phyloP scores from a whole-genome alignment of 2,888 invertebrate species.

The Empis livida region DNA sequence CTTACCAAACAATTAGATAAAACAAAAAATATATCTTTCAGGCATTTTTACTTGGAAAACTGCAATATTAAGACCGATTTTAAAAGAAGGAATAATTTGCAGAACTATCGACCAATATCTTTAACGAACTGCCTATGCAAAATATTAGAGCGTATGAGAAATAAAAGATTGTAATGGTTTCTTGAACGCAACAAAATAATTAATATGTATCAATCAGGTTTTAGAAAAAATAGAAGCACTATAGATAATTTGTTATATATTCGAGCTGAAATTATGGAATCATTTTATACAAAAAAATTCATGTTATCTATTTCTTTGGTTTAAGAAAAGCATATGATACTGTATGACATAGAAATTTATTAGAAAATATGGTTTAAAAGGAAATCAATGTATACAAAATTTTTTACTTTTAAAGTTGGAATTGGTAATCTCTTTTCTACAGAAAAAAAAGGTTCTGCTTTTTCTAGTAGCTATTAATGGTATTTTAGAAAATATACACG shows the following conservation, averaged over 20 bases:
- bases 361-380: neutral
- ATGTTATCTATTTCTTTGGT: too few relatives aligned
- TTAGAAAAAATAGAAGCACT: slow-evolving; percentile 1
- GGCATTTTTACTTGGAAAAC: neutral
- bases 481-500: neutral
- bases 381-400: neutral
- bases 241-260: slow-evolving; percentile 3
- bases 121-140: slow-evolving; percentile 4
- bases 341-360: neutral
- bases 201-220: slow-evolving; percentile 2
- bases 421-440: neutral
- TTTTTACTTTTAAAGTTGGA: neutral
- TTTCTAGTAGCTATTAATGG: neutral
- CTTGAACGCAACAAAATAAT: slow-evolving; percentile 1
- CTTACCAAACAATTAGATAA: too few relatives aligned
- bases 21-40: too few relatives aligned
- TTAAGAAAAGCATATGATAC: slow-evolving; percentile 1
- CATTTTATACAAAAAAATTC: neutral
- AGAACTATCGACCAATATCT: slow-evolving; percentile 1
- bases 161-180: slow-evolving; percentile 3
- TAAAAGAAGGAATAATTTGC: neutral
- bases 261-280: slow-evolving; percentile 1
- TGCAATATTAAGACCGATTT: neutral
- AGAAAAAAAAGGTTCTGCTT: neutral
- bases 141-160: slow-evolving; percentile 1